Conservation (phyloP, 2,113 vertebrate species). For the Myotis brandtii region DNA sequence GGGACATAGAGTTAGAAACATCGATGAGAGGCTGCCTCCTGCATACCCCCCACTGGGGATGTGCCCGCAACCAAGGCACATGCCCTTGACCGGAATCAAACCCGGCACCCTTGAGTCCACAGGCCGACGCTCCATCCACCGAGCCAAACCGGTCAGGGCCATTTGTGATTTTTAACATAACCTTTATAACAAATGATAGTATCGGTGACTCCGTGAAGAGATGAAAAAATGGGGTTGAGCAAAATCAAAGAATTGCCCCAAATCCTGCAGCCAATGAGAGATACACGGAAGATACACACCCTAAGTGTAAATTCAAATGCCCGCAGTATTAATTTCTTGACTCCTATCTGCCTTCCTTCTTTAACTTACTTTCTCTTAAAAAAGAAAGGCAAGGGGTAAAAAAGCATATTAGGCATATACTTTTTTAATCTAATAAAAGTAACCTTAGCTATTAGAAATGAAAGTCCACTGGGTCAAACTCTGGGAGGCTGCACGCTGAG, state of each 20-base stretch:
- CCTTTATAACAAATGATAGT: not conserved
- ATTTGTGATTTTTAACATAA: not conserved
- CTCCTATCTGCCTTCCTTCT: not conserved
- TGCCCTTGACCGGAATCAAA: too few species aligned
- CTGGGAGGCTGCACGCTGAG: not conserved
- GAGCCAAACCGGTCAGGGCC: too few species aligned
- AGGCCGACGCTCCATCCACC: too few species aligned
- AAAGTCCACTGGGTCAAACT: not conserved
- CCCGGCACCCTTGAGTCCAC: too few species aligned
- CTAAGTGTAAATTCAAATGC: not conserved
- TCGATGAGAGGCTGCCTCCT: too few species aligned
- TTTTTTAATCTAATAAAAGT: constrained; percentile 21
- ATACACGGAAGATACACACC: fast-evolving
- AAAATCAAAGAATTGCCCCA: not conserved
- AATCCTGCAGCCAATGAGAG: not conserved
- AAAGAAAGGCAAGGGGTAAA: not conserved
- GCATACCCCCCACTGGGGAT: too few species aligned
- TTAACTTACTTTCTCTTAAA: not conserved
- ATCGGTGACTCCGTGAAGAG: not conserved
- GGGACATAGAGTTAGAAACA: too few species aligned
- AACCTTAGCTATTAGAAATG: not conserved
- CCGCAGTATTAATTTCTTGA: not conserved
- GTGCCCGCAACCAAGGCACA: too few species aligned
- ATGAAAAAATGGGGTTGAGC: not conserved
- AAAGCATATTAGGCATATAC: not conserved